Evolutionary conservation across 2,888 invertebrate genomes (phyloP), one percentile per base, ranked within the genome.

Genomic region (Phyto melanocephala): DNA sequence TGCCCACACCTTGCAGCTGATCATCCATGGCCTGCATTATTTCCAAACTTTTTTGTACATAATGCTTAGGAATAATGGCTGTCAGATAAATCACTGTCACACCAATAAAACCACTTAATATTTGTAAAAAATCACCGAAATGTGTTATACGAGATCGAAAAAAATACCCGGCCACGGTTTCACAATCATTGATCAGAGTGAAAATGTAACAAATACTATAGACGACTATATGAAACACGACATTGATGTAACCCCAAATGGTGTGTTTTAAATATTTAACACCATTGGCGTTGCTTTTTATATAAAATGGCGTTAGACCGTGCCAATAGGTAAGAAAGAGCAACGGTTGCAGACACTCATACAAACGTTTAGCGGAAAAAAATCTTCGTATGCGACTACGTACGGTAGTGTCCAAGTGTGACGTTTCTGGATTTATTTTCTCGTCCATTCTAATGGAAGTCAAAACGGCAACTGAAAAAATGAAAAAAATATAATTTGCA

Each of bases 121-220:
- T 88, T 85, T 91, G 90, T 84, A 91, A 79, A 47, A 88, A 86
- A 62, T 91, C 91, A 3, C 90, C 91, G 56, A 91, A 86, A 24
- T 87, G 86, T 1, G 90, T 88, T 24, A 91, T 88, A 8, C 87
- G 87, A 8, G 90, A 88, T 11, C 89, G 88, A 63, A 90, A 90
- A 58, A 91, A 90, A 75, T 91, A 90, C 8, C 90, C 90, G 33
- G 90, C 89, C 2, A 91, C 87, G 0, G 91, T 89, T 80, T 91
- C 90, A 71, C 87, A 89, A 67, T 87, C 85, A 71, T 90, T 89
- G 3, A 81, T 33, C n/a, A 91, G 80, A 2, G 90, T 89, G 0
- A 88, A 4, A 2, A 85, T 65, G 67, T 90, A 91, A 81, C 89
- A 90, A 3, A 87, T 72, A 1, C 78, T 84, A 58, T 89, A 91